Evolutionary conservation across 2,888 invertebrate genomes (phyloP).

Genomic region (Tetanocera ferruginea): DNA sequence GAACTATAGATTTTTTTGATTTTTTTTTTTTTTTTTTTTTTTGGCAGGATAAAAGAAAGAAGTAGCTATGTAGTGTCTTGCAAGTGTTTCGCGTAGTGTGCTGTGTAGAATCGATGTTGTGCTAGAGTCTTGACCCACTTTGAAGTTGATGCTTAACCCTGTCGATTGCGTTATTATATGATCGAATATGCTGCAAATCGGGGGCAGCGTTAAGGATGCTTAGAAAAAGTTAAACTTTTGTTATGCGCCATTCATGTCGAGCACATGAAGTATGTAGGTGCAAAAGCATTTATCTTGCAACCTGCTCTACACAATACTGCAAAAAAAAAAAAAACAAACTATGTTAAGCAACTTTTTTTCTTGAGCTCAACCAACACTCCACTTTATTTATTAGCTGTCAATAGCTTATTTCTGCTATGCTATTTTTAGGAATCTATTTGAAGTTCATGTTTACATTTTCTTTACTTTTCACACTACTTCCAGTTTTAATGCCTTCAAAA

Average conservation of each 20-base stretch:
- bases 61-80: not conserved
- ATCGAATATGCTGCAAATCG: not conserved
- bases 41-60: too few relatives aligned
- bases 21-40: not conserved
- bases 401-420: too few relatives aligned
- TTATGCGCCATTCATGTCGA: not conserved
- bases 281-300: not conserved
- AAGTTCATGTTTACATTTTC: too few relatives aligned
- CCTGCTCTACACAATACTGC: not conserved
- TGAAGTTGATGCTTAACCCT: not conserved
- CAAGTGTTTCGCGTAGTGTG: too few relatives aligned
- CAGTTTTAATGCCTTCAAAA: too few relatives aligned
- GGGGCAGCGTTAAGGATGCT: not conserved
- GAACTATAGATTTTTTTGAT: not conserved
- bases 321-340: too few relatives aligned
- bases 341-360: too few relatives aligned
- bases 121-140: slow-evolving; percentile 37
- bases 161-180: not conserved
- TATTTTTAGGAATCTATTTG: too few relatives aligned
- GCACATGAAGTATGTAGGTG: not conserved
- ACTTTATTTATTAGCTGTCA: too few relatives aligned
- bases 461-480: too few relatives aligned
- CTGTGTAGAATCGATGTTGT: slow-evolving; percentile 5
- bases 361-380: too few relatives aligned
- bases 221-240: not conserved